Percentiles rank a stretch among this genome's conserved stretches.
Conservation (phyloP, 2,888 invertebrate species). For the Andricus curvator region DNA sequence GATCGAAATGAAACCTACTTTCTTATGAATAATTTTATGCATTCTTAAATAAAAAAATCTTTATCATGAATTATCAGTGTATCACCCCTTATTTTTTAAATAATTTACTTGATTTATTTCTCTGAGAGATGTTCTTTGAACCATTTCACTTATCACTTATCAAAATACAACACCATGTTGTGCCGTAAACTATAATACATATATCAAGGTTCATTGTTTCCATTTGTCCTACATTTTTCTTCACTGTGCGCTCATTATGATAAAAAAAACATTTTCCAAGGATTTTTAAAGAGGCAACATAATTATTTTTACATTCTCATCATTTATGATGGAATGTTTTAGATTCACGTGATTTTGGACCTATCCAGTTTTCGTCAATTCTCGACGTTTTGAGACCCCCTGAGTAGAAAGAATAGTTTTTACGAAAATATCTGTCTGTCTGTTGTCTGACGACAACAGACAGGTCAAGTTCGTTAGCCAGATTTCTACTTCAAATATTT, state of each 20-base stretch:
- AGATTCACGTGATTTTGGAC: too few species aligned
- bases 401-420: too few species aligned
- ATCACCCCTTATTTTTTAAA: background rate
- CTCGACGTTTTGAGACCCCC: too few species aligned
- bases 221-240: background rate
- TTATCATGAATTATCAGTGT: background rate
- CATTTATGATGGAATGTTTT: too few species aligned
- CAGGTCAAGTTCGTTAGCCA: too few species aligned
- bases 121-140: background rate
- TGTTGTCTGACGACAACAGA: too few species aligned
- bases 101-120: background rate
- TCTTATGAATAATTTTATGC: too few species aligned
- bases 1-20: too few species aligned
- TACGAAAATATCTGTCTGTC: too few species aligned
- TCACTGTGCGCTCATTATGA: background rate
- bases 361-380: too few species aligned
- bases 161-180: background rate
- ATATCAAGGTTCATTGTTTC: background rate
- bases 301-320: background rate
- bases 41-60: background rate
- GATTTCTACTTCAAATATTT: too few species aligned
- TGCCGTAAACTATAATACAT: background rate
- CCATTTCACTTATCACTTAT: background rate
- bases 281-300: background rate
- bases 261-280: background rate